Evolutionary conservation across 2,888 invertebrate genomes (phyloP), one percentile per base, ranked within the genome.

Genomic region (Dryococelus australis): DNA sequence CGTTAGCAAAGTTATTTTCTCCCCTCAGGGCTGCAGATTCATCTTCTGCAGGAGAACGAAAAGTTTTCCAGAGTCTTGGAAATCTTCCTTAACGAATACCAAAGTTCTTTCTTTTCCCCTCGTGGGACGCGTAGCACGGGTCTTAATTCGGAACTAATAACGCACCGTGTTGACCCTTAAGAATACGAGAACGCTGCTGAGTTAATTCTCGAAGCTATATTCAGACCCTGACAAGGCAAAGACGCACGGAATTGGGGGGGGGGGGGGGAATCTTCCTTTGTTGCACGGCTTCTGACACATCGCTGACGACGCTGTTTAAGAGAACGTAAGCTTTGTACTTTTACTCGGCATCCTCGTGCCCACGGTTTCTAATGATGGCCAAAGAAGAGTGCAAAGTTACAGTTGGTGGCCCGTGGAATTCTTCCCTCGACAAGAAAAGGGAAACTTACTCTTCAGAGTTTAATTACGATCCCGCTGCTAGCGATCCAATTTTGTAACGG

Each of bases 401-500:
- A 47, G 47, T 16, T 0, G 65, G 65, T 65, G 65, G 65, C 65
- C 20, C 24, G n/a, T 65, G 24, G 65, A 65, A 24, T 65, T 65
- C 20, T 65, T 65, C n/a, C 65, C n/a, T 16, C 65, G 65, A 1
- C 6, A 65, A 24, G 65, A 1, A 65, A 65, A 65, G n/a, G 10
- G 16, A 65, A 65, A 65, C 65, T 65, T 24, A 16, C 65, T 47
- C 47, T 8, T 9, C 65, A 16, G n/a, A 65, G 65, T 65, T 65
- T 65, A 65, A 65, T 65, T 65, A n/a, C 65, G n/a, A 24, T 24
- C 65, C 65, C 65, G 24, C 24, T n/a, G 65, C 12, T 65, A 65
- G 24, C 65, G 65, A 65, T 65, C 65, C 65, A 65, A 65, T 65
- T 65, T 65, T 65, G 65, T n/a, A 65, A 65, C 65, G 65, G 65